Percentiles rank a stretch among this genome's conserved stretches.
Conservation (phyloP, 2,113 vertebrate species). For the Callithrix jacchus region DNA sequence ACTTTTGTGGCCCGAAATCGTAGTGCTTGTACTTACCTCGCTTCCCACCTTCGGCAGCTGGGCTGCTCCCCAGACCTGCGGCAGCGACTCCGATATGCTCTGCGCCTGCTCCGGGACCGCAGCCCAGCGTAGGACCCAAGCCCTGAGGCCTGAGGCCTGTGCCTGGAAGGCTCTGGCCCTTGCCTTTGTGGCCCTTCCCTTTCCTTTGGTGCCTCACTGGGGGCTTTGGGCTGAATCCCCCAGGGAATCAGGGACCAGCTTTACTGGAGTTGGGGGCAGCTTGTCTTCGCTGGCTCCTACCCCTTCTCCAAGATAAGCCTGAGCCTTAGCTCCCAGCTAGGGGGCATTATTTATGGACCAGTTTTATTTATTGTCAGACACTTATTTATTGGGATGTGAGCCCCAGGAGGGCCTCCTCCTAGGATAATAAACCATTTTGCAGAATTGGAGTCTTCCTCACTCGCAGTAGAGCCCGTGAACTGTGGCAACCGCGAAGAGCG, state of each 20-base stretch:
- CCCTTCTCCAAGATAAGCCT: conserved; percentile 72
- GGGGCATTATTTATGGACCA: conserved; percentile 79
- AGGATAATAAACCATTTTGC: conserved; percentile 74
- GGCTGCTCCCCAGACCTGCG: conserved; percentile 93
- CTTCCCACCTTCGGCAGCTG: conserved; percentile 90
- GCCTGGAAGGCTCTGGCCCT: conserved; percentile 24
- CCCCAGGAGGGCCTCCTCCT: conserved; percentile 43
- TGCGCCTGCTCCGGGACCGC: conserved; percentile 93
- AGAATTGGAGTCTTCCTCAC: conserved; percentile 65
- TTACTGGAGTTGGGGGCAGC: conserved; percentile 50
- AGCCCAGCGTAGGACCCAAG: conserved; percentile 83
- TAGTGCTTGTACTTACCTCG: conserved; percentile 91
- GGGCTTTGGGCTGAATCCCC: conserved; percentile 59
- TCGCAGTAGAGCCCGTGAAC: conserved; percentile 86
- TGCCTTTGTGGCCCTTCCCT: conserved; percentile 28
- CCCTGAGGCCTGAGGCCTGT: not conserved
- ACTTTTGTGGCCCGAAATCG: conserved; percentile 96
- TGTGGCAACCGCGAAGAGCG: conserved; percentile 85
- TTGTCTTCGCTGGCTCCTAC: not conserved
- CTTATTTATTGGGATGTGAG: conserved; percentile 78
- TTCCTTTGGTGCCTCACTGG: conserved; percentile 71
- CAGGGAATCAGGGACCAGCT: conserved; percentile 77
- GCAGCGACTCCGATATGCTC: conserved; percentile 90
- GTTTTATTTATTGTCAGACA: conserved; percentile 78
- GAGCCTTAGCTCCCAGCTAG: conserved; percentile 75